These are phyloP conservation scores for Hydropotes inermis DNA, from an alignment of 2,113 vertebrate genomes.

Conservation along the genomic window DNA sequence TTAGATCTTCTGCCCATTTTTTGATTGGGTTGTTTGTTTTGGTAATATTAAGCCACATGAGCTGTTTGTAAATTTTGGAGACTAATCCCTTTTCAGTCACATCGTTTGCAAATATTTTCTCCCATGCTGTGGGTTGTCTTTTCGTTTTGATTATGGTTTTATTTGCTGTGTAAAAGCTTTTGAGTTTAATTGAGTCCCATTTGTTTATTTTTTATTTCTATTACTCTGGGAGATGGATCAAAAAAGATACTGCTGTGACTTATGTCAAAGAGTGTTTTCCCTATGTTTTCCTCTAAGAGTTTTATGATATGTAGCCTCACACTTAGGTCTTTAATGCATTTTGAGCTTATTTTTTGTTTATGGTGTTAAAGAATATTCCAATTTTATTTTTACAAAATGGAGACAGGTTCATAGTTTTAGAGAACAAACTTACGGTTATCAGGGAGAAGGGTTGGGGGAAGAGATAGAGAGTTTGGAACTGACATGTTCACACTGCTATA, in stretches of 20 bases:
- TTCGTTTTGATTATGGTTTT: neutral
- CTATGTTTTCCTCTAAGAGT: neutral
- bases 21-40: neutral
- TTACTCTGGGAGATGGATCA: neutral
- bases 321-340: neutral
- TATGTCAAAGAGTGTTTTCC: neutral
- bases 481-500: neutral
- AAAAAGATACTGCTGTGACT: neutral
- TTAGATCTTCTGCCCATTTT: neutral
- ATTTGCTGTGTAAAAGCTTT: neutral
- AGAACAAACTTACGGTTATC: neutral
- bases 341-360: neutral
- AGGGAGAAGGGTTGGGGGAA: neutral
- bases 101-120: neutral
- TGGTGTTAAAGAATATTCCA: neutral
- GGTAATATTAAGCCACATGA: neutral
- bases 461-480: neutral
- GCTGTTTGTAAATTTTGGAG: neutral
- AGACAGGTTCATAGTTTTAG: neutral
- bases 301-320: neutral
- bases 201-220: neutral
- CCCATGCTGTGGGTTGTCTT: neutral
- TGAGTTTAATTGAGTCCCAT: neutral
- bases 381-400: neutral
- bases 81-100: neutral